Percentiles rank a stretch among this genome's conserved stretches.
Evolutionary conservation across 2,113 vertebrate genomes (phyloP).

Genomic region (Ornithorhynchus anatinus): DNA sequence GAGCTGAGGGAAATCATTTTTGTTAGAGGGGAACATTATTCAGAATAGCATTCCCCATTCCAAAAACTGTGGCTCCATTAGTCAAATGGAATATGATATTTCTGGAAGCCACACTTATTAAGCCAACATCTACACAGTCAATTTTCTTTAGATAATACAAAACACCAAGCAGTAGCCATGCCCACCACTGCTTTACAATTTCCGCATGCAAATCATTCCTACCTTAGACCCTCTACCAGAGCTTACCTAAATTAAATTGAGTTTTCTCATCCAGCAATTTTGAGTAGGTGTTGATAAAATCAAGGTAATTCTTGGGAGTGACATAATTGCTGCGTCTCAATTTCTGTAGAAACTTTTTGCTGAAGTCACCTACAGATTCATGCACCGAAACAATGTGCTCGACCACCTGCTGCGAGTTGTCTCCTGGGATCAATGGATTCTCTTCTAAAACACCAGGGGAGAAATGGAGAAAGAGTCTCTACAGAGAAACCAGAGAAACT

Average conservation of each 20-base stretch:
- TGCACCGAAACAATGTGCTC: constrained; percentile 89
- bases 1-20: constrained; percentile 66
- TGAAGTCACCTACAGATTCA: constrained; percentile 81
- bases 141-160: no score
- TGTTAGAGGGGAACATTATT: background rate
- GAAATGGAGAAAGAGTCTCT: background rate
- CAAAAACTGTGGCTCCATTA: background rate
- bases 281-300: constrained; percentile 87
- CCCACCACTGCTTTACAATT: no score
- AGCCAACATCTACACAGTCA: no score
- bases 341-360: constrained; percentile 86
- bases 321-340: constrained; percentile 89
- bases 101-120: no score
- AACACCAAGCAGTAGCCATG: no score
- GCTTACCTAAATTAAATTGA: constrained; percentile 82
- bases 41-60: background rate
- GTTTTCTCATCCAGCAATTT: constrained; percentile 88
- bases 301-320: constrained; percentile 94
- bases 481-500: background rate
- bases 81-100: no score
- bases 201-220: no score
- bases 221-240: accelerated
- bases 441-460: constrained; percentile 66
- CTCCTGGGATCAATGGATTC: constrained; percentile 76
- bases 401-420: constrained; percentile 68